Evolutionary conservation across 2,888 invertebrate genomes (phyloP).

Genomic region (Pheosia gnoma): DNA sequence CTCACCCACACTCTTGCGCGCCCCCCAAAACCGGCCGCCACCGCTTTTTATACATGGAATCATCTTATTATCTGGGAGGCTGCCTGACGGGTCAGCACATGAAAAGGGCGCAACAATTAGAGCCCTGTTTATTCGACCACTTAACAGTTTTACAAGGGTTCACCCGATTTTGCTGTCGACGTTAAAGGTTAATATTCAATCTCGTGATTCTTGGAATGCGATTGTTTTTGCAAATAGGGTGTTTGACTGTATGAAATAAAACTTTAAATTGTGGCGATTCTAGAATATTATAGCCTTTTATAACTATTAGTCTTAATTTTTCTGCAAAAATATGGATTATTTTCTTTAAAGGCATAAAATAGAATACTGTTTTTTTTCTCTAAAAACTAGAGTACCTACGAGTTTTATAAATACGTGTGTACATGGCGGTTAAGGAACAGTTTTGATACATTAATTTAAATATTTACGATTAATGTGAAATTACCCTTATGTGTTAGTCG

Average conservation of each 20-base stretch:
- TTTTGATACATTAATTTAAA: too few relatives aligned
- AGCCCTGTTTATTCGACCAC: conserved; percentile 27
- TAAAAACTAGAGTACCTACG: too few relatives aligned
- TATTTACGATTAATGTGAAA: too few relatives aligned
- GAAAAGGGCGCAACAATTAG: conserved; percentile 33
- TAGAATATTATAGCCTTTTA: too few relatives aligned
- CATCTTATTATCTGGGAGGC: conserved; percentile 27
- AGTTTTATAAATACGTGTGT: too few relatives aligned
- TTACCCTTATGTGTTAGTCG: too few relatives aligned
- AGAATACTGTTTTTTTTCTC: too few relatives aligned
- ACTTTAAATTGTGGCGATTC: too few relatives aligned
- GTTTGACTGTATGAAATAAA: neutral
- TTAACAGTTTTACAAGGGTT: conserved; percentile 16
- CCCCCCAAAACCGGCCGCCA: neutral
- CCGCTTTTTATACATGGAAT: conserved; percentile 17
- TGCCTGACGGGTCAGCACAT: conserved; percentile 10
- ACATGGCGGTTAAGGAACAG: too few relatives aligned
- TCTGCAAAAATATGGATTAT: too few relatives aligned
- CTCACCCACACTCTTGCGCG: neutral
- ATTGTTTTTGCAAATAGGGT: neutral
- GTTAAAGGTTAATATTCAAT: neutral
- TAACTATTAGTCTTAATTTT: too few relatives aligned
- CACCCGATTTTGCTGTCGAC: neutral
- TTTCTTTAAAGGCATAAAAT: too few relatives aligned
- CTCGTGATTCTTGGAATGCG: neutral